Base-by-base conservation (phyloP, 1,140 invertebrate species). In the Papilio dardanus region DNA sequence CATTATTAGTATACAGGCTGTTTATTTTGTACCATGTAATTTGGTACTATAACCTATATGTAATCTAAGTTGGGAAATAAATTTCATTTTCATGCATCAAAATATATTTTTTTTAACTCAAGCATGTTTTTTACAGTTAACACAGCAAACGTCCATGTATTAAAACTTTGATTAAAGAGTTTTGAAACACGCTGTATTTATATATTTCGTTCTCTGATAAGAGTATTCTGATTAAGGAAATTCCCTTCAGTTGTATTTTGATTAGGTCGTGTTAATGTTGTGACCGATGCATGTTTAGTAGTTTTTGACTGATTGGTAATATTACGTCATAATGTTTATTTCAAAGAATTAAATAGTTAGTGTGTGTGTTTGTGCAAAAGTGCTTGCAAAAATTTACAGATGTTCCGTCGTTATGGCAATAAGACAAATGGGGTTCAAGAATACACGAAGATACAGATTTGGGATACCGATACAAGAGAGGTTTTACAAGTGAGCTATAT, bases 381-480 rank as follows among this genome's bases (percentile, higher is more conserved):
- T 69, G 71, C 74, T 40, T 74, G 33, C 65, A 30, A 67, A 46
- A 31, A 77, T 82, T 76, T 79, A 75, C 80, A 84, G 78, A 92
- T 92, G 90, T 86, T 86, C 80, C 90, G 88, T 65, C 83, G 88
- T 78, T 62, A 62, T 28, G 54, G 54, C 24, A 62, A 28, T 80
- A 78, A 79, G 68, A 84, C 83, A 74, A 83, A 89, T 84, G 82
- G 77, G 75, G 75, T 54, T 68, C 77, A 81, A 42, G 83, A 86
- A 76, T 90, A 88, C 54, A 84, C 79, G 7, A 80, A 83, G 82
- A 68, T 91, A 69, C 79, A 83, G 37, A 65, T 90, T 71, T 86
- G 83, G 86, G 84, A 87, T 42, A 74, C 76, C 21, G 62, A 79
- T 35, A 71, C 46, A 37, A 66, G 62, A 71, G 75, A 40, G 24